Evolutionary conservation across 2,888 invertebrate species (phyloP).

Genomic region (Philereme vetulata): DNA sequence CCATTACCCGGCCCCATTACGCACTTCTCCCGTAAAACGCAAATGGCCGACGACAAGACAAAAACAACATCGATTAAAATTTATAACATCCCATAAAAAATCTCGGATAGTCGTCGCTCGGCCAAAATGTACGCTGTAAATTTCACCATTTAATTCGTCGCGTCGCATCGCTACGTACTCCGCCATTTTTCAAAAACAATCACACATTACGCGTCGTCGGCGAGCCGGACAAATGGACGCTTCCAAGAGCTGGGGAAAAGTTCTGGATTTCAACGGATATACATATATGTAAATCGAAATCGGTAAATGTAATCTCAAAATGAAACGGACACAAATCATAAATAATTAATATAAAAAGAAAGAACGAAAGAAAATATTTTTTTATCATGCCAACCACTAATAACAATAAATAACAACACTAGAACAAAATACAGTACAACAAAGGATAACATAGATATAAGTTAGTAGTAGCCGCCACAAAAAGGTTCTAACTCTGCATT

Average conservation of each 20-base stretch:
- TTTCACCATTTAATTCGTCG: conserved; percentile 59
- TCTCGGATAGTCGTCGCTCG: conserved; percentile 41
- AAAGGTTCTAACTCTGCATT: too few relatives aligned
- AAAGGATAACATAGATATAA: too few relatives aligned
- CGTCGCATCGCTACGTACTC: conserved; percentile 40
- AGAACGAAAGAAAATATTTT: too few relatives aligned
- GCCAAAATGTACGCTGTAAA: conserved; percentile 59
- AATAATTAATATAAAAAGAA: too few relatives aligned
- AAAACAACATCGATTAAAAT: conserved; percentile 51
- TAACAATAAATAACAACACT: too few relatives aligned
- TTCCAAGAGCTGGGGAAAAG: background rate
- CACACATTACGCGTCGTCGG: conserved; percentile 61
- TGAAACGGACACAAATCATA: too few relatives aligned
- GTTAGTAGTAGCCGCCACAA: too few relatives aligned
- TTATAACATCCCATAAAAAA: conserved; percentile 46
- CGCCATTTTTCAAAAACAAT: conserved; percentile 72
- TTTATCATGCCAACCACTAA: too few relatives aligned
- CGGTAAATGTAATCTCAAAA: too few relatives aligned
- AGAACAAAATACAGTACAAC: too few relatives aligned
- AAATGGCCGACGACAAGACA: conserved; percentile 39
- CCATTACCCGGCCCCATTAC: conserved; percentile 32
- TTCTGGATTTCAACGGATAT: too few relatives aligned
- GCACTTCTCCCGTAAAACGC: conserved; percentile 31
- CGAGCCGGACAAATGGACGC: conserved; percentile 25
- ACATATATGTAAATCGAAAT: too few relatives aligned